Evolutionary conservation across 2,888 invertebrate genomes (phyloP).

Genomic region (Euclidia mi): DNA sequence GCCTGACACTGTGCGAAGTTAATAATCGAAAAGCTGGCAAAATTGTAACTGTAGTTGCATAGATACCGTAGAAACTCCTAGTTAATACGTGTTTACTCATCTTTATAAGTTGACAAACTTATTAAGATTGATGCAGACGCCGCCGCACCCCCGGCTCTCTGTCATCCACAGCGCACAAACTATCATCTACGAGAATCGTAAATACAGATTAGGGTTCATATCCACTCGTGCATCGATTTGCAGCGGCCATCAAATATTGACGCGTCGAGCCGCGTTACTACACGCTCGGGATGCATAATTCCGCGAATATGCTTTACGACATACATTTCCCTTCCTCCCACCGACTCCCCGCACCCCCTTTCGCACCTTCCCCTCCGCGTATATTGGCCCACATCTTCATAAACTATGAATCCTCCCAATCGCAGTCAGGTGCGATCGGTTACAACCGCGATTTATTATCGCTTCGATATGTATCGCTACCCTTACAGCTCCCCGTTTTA

Average conservation of each 20-base stretch:
- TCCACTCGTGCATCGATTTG: constrained; percentile 76
- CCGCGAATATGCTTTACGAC: constrained; percentile 74
- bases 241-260: constrained; percentile 85
- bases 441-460: constrained; percentile 81
- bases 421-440: constrained; percentile 85
- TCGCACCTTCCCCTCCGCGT: constrained; percentile 20
- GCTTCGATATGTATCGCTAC: constrained; percentile 64
- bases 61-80: no score
- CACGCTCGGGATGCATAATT: constrained; percentile 79
- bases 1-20: no score
- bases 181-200: constrained; percentile 62
- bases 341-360: constrained; percentile 43
- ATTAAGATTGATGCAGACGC: no score
- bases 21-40: no score
- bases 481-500: constrained; percentile 63
- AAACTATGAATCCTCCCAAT: constrained; percentile 85
- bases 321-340: constrained; percentile 38
- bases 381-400: constrained; percentile 68
- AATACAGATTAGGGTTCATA: constrained; percentile 72
- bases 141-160: neutral
- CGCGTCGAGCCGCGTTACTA: constrained; percentile 62
- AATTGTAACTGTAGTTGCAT: no score
- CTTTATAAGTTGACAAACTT: no score
- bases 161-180: constrained; percentile 20
- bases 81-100: no score